Base-by-base conservation (phyloP, 2,888 invertebrate genomes). In the Kryphioiulus occultus region DNA sequence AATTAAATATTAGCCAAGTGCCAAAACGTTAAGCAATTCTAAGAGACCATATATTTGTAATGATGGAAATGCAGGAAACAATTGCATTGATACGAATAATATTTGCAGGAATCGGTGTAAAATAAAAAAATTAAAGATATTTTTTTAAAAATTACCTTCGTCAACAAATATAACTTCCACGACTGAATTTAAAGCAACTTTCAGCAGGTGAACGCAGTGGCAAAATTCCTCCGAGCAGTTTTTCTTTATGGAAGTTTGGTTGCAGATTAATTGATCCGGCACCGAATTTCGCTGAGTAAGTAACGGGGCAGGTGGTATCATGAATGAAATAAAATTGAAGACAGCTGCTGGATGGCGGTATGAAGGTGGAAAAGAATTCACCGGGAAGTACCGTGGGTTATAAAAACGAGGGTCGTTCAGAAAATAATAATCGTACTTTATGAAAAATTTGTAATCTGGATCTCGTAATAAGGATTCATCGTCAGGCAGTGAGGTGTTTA, bases 341-440 rank as follows among this genome's bases (percentile, higher is more conserved):
- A 98, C 98, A 0, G 98, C 97, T 0, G 97, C 96, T 90, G 95
- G 94, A 0, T 96, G 92, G 47, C 94, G 94, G 89, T 94, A 93
- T 7, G 91, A 90, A 87, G 93, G 92, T 22, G n/a, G 22, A 85
- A 95, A 95, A 94, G 93, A 89, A 15, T 90, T 87, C 35, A 92
- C 88, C 0, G 92, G 91, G 88, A 92, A 92, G 22, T 94, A 94
- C 2, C 90, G 89, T 5, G 94, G 93, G 84, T 94, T 94, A 91
- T 97, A 96, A 91, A 95, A 97, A 89, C 95, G 94, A 0, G 95
- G 94, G 92, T 97, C 96, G 91, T 97, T 95, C 90, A 96, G 95
- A 17, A 94, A 93, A 91, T 97, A 96, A 92, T 97, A 97, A 91
- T 98, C 98, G 90, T 97, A 97, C 0, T 96, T 95, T 17, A 98